phyloP scores from a whole-genome alignment of 2,797 vertebrate species.

The Poeciliopsis turneri region DNA sequence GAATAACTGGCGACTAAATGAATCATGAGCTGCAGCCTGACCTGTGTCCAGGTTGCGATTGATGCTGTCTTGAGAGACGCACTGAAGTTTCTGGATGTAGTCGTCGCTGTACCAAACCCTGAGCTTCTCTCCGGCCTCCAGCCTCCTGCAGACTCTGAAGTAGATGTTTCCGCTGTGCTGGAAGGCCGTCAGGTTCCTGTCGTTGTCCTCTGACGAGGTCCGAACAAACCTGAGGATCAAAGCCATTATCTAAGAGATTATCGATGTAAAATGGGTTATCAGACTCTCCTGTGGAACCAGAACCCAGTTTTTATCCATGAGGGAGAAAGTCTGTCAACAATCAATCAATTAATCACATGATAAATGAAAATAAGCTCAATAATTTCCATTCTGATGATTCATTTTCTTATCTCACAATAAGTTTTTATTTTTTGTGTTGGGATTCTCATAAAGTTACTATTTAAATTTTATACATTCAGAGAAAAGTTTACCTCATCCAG shows the following conservation, averaged over 20 bases:
- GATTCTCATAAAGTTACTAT: no score
- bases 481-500: constrained; percentile 92
- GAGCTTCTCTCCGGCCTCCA: constrained; percentile 86
- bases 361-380: no score
- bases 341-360: neutral
- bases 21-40: constrained; percentile 42
- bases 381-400: no score
- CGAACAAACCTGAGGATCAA: constrained; percentile 86
- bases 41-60: constrained; percentile 86
- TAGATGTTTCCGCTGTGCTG: constrained; percentile 90
- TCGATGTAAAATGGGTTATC: neutral
- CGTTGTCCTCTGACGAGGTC: constrained; percentile 88
- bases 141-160: constrained; percentile 87
- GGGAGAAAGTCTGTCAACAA: neutral
- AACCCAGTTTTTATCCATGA: neutral
- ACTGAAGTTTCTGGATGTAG: constrained; percentile 90
- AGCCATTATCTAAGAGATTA: neutral
- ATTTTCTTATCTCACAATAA: no score
- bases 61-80: constrained; percentile 89
- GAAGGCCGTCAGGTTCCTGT: constrained; percentile 93
- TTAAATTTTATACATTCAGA: neutral
- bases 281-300: neutral
- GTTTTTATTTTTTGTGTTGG: no score
- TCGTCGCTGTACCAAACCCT: constrained; percentile 94
- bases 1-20: no score